Conservation (phyloP, 1,140 invertebrate species). For the Laodelphax striatellus region DNA sequence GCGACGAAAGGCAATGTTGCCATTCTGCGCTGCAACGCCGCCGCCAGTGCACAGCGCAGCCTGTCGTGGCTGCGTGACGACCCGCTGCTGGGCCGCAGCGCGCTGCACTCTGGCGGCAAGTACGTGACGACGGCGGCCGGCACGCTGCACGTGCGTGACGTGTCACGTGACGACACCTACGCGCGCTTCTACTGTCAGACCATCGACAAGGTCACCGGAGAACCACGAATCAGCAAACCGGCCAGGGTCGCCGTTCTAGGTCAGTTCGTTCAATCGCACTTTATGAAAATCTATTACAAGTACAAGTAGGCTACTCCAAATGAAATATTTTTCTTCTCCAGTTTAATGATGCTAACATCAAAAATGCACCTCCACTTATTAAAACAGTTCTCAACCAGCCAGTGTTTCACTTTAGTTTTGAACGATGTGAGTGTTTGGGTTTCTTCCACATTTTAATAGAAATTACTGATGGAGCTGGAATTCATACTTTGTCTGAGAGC, state of each 20-base stretch:
- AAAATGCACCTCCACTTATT: too few relatives aligned
- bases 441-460: too few relatives aligned
- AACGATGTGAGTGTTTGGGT: too few relatives aligned
- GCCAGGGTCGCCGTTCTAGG: constrained; percentile 56
- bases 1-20: constrained; percentile 37
- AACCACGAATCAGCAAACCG: constrained; percentile 52
- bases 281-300: not conserved
- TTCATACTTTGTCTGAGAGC: too few relatives aligned
- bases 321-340: too few relatives aligned
- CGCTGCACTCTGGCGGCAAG: constrained; percentile 21
- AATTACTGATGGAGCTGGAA: too few relatives aligned
- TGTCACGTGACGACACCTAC: constrained; percentile 48
- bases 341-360: too few relatives aligned
- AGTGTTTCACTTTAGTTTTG: too few relatives aligned
- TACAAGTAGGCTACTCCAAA: too few relatives aligned
- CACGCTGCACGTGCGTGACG: constrained; percentile 55
- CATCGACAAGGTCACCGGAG: constrained; percentile 57
- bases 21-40: constrained; percentile 33
- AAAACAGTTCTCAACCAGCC: too few relatives aligned
- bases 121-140: constrained; percentile 47
- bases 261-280: constrained; percentile 29
- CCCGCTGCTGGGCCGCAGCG: constrained; percentile 9
- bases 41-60: not conserved
- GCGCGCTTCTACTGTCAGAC: constrained; percentile 61
- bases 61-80: constrained; percentile 33